Percentiles rank a stretch among this genome's conserved stretches.
Evolutionary conservation across 2,797 vertebrate genomes (phyloP).

Genomic region (Chloroceryle amazona): DNA sequence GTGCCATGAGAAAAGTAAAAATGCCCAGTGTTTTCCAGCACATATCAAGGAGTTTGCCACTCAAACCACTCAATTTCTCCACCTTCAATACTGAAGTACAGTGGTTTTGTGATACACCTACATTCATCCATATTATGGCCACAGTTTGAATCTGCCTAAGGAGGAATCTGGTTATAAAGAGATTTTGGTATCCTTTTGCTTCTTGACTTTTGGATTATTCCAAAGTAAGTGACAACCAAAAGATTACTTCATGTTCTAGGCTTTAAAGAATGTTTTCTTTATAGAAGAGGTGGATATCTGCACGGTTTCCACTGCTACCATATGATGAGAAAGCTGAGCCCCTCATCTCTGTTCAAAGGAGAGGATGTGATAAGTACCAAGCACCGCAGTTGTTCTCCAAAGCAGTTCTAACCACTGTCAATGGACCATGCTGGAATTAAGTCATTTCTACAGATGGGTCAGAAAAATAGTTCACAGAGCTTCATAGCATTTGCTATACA

Average conservation of each 20-base stretch:
- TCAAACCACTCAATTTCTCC: neutral
- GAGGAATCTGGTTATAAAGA: neutral
- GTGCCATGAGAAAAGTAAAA: neutral
- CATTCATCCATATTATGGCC: fast-evolving
- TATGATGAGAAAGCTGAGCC: neutral
- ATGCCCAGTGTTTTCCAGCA: neutral
- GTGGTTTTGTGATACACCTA: neutral
- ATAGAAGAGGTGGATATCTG: neutral
- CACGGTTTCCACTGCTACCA: neutral
- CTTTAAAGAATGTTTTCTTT: neutral
- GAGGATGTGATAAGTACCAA: neutral
- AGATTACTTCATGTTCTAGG: fast-evolving
- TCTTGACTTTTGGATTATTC: neutral
- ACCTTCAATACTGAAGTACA: neutral
- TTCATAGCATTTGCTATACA: constrained; percentile 19
- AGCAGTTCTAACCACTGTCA: constrained; percentile 9
- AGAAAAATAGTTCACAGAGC: neutral
- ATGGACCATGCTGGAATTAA: neutral
- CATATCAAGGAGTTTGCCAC: neutral
- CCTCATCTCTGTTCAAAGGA: neutral
- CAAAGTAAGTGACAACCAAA: neutral
- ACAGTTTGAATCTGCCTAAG: neutral
- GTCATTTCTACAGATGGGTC: neutral
- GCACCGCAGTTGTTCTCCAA: neutral
- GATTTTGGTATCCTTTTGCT: neutral